These are phyloP conservation scores for Micrastur ruficollis DNA, from an alignment of 2,797 vertebrate genomes.

Conservation along the genomic window DNA sequence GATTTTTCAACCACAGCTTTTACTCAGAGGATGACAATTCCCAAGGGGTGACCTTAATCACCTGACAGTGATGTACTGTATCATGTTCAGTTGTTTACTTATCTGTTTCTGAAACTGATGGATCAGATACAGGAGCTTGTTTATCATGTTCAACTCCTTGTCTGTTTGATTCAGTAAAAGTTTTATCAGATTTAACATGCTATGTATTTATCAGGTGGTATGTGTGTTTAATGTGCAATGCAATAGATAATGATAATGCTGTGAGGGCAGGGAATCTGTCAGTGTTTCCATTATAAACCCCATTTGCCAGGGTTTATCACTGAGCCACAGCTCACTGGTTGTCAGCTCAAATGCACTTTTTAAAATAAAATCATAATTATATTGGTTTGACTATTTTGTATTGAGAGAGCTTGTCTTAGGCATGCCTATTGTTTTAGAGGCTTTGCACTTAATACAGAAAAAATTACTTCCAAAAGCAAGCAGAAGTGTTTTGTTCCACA, in stretches of 20 bases:
- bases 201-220: conserved; percentile 66
- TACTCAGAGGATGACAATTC: background rate
- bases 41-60: conserved; percentile 51
- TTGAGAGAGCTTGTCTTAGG: background rate
- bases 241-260: conserved; percentile 47
- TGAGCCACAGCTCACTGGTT: conserved; percentile 11
- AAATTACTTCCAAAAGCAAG: background rate
- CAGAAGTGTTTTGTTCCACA: background rate
- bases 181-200: conserved; percentile 68
- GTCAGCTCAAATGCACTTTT: background rate
- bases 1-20: background rate
- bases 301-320: conserved; percentile 57
- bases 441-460: background rate
- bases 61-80: conserved; percentile 57
- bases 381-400: background rate
- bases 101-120: conserved; percentile 66
- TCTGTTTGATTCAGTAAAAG: conserved; percentile 63
- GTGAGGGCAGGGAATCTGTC: conserved; percentile 44
- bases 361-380: conserved; percentile 22
- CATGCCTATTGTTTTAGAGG: background rate
- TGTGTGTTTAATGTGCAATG: conserved; percentile 54
- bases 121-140: conserved; percentile 59
- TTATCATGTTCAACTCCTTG: conserved; percentile 65
- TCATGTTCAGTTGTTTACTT: conserved; percentile 61
- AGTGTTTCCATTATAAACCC: conserved; percentile 40